These are phyloP conservation scores for Mormyrus iriodes DNA, from an alignment of 2,113 vertebrate genomes.

Conservation along the genomic window DNA sequence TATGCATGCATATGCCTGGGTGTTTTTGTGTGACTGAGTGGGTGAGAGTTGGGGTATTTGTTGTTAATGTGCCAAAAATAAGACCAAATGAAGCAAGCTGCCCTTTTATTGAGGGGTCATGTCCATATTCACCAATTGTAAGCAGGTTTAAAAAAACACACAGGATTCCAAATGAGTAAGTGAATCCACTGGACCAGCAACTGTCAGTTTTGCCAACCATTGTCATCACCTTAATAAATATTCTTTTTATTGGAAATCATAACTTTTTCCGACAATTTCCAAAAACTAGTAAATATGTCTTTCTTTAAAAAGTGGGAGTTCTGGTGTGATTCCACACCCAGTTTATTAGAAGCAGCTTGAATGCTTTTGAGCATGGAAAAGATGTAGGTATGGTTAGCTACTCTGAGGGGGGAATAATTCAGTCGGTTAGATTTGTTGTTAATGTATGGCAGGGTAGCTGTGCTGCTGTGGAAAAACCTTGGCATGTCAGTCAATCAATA, in stretches of 20 bases:
- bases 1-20: not conserved
- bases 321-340: not conserved
- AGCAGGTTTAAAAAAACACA: not conserved
- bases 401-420: not conserved
- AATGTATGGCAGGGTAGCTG: not conserved
- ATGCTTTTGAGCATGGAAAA: not conserved
- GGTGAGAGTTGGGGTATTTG: not conserved
- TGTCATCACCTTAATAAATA: not conserved
- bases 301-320: not conserved
- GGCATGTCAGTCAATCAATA: too few species aligned
- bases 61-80: constrained; percentile 9
- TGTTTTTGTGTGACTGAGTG: not conserved
- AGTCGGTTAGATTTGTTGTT: not conserved
- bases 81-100: constrained; percentile 13
- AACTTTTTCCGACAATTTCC: not conserved
- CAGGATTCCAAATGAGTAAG: not conserved
- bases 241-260: not conserved
- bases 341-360: not conserved
- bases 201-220: not conserved
- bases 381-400: not conserved
- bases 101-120: not conserved
- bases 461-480: not conserved
- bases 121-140: not conserved
- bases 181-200: constrained; percentile 6
- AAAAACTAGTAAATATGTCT: not conserved